These are phyloP conservation scores for Myripristis jacobus DNA, from an alignment of 2,797 vertebrate genomes.

Conservation along the genomic window DNA sequence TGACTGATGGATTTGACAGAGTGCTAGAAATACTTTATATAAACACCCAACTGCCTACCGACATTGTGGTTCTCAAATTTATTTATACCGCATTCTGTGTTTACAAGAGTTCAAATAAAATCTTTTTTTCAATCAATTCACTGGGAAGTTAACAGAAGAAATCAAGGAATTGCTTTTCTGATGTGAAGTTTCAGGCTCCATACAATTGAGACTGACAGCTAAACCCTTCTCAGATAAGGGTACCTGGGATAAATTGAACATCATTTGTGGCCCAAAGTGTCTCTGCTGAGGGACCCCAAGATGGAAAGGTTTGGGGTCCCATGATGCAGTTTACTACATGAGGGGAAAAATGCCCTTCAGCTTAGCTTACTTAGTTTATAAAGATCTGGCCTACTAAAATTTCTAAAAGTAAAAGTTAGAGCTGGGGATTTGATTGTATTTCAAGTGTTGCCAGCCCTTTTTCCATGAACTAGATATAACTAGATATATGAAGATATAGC, in stretches of 20 bases:
- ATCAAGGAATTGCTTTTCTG: not conserved
- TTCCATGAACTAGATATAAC: slow-evolving; percentile 19
- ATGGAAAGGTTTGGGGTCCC: no score
- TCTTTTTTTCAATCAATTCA: not conserved
- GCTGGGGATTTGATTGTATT: slow-evolving; percentile 41
- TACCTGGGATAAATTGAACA: no score
- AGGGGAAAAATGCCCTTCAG: not conserved
- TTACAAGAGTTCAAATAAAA: no score
- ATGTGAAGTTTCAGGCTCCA: not conserved
- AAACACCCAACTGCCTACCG: no score
- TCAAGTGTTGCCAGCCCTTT: slow-evolving; percentile 24
- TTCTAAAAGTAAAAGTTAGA: slow-evolving; percentile 1
- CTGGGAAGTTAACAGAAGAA: not conserved
- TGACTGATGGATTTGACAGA: not conserved
- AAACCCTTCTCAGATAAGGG: no score
- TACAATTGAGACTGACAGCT: no score
- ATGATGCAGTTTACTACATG: not conserved
- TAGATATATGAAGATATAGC: slow-evolving; percentile 22
- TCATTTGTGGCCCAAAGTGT: no score
- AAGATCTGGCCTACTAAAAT: not conserved
- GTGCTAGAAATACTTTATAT: no score
- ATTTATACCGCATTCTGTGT: no score
- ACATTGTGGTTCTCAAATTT: no score
- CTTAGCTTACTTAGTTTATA: not conserved
- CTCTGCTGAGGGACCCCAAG: no score